phyloP scores from a whole-genome alignment of 2,797 vertebrate genomes.

The Pipistrellus pygmaeus region DNA sequence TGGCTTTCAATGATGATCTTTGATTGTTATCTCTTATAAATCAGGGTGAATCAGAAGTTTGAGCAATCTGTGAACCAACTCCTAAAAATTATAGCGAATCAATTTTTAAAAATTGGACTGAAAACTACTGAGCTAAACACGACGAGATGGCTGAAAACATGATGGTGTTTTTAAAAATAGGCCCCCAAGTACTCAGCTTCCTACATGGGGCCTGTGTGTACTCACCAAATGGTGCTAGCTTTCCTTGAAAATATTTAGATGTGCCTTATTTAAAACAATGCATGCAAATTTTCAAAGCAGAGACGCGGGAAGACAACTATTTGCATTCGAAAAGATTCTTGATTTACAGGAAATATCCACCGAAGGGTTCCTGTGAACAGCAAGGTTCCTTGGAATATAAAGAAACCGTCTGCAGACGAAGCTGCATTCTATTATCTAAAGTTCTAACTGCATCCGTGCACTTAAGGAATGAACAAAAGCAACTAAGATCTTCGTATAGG shows the following conservation, averaged over 20 bases:
- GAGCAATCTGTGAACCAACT: background rate
- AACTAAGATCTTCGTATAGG: background rate
- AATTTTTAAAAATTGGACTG: background rate
- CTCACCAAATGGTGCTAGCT: background rate
- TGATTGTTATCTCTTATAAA: background rate
- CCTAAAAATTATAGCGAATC: background rate
- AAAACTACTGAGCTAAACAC: background rate
- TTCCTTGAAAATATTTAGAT: conserved; percentile 9
- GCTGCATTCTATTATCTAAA: background rate
- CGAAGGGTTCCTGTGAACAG: background rate
- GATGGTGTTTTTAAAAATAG: background rate
- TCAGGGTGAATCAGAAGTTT: background rate
- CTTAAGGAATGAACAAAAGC: conserved; percentile 39
- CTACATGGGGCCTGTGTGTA: background rate
- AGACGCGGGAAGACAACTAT: background rate
- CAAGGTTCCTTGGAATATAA: background rate
- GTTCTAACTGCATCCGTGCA: background rate
- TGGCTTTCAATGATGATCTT: background rate
- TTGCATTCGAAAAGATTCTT: conserved; percentile 45
- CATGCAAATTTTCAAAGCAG: conserved; percentile 52
- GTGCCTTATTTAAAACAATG: background rate
- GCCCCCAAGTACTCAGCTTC: background rate
- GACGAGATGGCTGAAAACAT: background rate
- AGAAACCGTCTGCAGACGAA: conserved; percentile 40
- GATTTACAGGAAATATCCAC: conserved; percentile 39